Base-by-base conservation (phyloP, 2,888 invertebrate species). In the Diarsia rubi region DNA sequence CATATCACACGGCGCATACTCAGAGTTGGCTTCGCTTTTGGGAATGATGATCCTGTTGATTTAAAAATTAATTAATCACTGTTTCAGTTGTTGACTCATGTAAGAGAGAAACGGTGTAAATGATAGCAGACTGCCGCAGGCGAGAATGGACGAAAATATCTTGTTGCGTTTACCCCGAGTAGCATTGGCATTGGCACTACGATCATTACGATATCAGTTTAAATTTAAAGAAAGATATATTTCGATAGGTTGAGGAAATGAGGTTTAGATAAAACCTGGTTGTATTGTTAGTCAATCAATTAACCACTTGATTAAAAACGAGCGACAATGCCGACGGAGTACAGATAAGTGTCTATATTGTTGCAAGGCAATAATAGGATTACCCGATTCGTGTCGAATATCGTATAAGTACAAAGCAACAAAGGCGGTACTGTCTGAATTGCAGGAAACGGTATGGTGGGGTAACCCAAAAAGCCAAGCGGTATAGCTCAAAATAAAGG, bases 1-100 rank as follows among this genome's bases (percentile, higher is more conserved):
- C 98, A 97, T 79, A 98, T 98, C 79, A 99, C 98, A 60, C 98
- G 98, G 63, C 98, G 97, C 93, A 99, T 97, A 81, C 99, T 98
- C 95, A 99, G 98, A 90, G 99, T 99, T 3, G 99, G 99, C 94
- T 99, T 99, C 24, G 99, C 98, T 97, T 99, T 99, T 21, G 99
- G 98, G 95, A 99, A 99, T 78, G 99, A 98, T 59, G 99, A 99
- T 65, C 99, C 99, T 99, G 89, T 37, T 31, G n/a, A 75, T 44
- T n/a, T 5, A 68, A 1, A 82, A 16, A 82, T 12, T 37, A 47
- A 57, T 42, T 37, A 12, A 9, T 60, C 37, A 75, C 16, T 44
- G 11, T 42, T 5, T 42, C 3, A 14, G 31, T 52, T 42, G 27
- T 59, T 59, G 27, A 31, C 9, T 19, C 19, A 19, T 9, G 9